These are phyloP conservation scores for Lontra canadensis DNA, from an alignment of 2,113 vertebrate genomes.

Conservation along the genomic window DNA sequence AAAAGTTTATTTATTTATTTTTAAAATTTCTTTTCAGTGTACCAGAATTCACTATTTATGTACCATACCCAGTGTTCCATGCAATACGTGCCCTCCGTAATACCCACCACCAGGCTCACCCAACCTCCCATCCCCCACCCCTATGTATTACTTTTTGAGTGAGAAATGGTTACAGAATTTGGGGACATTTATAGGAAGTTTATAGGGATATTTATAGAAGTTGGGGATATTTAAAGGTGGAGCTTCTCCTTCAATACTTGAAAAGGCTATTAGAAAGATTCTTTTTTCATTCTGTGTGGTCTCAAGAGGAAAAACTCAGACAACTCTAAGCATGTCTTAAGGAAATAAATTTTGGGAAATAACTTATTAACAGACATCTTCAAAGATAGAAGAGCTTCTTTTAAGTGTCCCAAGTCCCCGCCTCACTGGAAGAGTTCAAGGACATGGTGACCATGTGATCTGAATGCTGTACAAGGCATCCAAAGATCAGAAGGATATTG, in stretches of 20 bases:
- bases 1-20: no score
- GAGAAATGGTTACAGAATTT: background rate
- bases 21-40: no score
- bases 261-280: background rate
- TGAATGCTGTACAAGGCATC: background rate
- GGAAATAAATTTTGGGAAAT: background rate
- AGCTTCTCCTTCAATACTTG: background rate
- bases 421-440: background rate
- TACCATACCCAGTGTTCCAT: no score
- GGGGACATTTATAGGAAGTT: background rate
- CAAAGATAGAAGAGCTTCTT: background rate
- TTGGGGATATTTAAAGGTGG: background rate
- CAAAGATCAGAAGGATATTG: background rate
- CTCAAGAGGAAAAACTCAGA: background rate
- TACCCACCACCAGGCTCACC: no score
- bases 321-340: background rate
- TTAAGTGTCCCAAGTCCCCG: background rate
- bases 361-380: background rate
- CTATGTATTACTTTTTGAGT: background rate
- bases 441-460: no score
- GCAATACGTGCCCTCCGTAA: no score
- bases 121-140: no score
- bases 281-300: background rate
- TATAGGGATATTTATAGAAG: background rate
- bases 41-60: no score